Evolutionary conservation across 2,797 vertebrate species (phyloP), one percentile per base, ranked within the genome.

Genomic region (Toxotes lorentzi): DNA sequence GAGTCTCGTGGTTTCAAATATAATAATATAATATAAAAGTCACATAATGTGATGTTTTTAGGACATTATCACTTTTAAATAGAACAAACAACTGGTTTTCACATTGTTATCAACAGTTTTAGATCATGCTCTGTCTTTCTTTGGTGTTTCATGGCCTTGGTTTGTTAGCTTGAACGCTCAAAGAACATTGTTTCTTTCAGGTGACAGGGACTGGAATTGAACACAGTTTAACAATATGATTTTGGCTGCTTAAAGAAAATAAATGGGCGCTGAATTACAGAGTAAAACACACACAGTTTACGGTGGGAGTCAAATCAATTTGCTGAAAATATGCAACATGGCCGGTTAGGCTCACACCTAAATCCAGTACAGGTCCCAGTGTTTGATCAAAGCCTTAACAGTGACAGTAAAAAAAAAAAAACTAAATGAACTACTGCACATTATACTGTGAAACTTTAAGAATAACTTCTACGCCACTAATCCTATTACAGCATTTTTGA

Each of bases 401-500:
- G 30, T 34, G 71, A 69, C 35, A 62, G 23, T n/a, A 41, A 71
- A 71, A 24, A 75, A 59, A 21, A 41, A 71, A 71, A 24, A 75
- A 59, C 24, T 30, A 51, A 84, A 83, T 73, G 32, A 73, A 75
- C 57, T 58, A n/a, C 41, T 47, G 10, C 51, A 45, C 45, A 48
- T 38, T 45, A 30, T 40, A n/a, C 63, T 59, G 40, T 50, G 56
- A 64, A 60, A 19, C 32, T 58, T 66, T 27, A 80, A 75, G 21
- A 65, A 71, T 24, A 80, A 63, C 54, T 32, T 71, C 9, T 21
- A 38, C 23, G 40, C 57, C 64, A 13, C 70, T 30, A 84, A 89
- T 84, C 79, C 66, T 80, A 73, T 86, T 78, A 78, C 1, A 78
- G 1, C 41, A 63, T 79, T 60, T 30, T 65, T 79, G 2, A 81